phyloP scores from a whole-genome alignment of 1,140 invertebrate genomes.

The Bombyx mandarina region DNA sequence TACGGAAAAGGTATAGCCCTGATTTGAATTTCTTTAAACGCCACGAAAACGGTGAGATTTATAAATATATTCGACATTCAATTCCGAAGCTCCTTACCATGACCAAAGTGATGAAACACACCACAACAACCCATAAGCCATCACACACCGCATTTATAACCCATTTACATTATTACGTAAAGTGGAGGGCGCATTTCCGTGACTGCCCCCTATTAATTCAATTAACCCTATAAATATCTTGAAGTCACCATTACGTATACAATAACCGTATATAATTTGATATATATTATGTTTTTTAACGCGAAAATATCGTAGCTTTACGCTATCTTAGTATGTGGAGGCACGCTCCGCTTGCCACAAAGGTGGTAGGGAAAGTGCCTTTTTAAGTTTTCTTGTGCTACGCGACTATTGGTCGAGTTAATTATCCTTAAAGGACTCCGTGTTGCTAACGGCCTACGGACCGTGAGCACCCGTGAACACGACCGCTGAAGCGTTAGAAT shows the following conservation, averaged over 20 bases:
- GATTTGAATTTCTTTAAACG: too few species aligned
- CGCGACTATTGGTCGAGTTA: too few species aligned
- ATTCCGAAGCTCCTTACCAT: background rate
- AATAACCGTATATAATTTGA: conserved; percentile 32
- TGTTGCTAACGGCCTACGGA: too few species aligned
- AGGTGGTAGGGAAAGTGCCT: too few species aligned
- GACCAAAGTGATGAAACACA: conserved; percentile 2
- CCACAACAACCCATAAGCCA: conserved; percentile 6
- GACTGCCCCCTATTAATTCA: conserved; percentile 29
- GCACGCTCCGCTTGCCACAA: conserved; percentile 13
- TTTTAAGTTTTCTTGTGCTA: too few species aligned
- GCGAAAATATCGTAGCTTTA: conserved; percentile 24
- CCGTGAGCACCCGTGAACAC: too few species aligned
- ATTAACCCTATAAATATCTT: conserved; percentile 30
- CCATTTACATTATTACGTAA: conserved; percentile 8
- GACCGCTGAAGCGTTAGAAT: too few species aligned
- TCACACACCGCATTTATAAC: conserved; percentile 21
- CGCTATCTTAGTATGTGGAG: conserved; percentile 14
- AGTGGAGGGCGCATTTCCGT: conserved; percentile 16
- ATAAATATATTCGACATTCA: background rate
- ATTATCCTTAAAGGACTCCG: too few species aligned
- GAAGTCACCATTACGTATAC: conserved; percentile 23
- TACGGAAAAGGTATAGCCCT: too few species aligned
- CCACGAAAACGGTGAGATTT: too few species aligned
- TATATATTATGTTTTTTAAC: conserved; percentile 34